phyloP scores from a whole-genome alignment of 2,888 invertebrate genomes.

The Pammene fasciana region DNA sequence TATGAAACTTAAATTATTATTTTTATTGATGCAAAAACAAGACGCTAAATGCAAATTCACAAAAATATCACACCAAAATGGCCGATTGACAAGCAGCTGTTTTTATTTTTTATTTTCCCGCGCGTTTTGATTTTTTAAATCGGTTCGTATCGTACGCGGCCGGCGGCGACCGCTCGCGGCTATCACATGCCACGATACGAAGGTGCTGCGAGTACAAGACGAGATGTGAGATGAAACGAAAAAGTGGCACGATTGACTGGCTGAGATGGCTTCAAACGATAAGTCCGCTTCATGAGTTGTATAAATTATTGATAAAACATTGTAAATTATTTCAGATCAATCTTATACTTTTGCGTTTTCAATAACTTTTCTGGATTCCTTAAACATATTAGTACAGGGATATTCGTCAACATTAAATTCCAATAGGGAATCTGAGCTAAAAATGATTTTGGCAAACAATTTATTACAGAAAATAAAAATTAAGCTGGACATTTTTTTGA shows the following conservation, averaged over 20 bases:
- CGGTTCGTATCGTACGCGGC: constrained; percentile 59
- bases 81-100: constrained; percentile 29
- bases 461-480: too few species aligned
- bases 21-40: background rate
- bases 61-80: constrained; percentile 22
- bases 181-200: constrained; percentile 77
- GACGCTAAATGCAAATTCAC: constrained; percentile 16
- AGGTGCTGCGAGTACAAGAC: constrained; percentile 48
- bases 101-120: constrained; percentile 53
- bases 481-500: too few species aligned
- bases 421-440: too few species aligned
- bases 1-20: background rate
- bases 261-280: constrained; percentile 23
- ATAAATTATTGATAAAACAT: constrained; percentile 5
- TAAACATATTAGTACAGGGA: too few species aligned
- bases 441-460: too few species aligned
- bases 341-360: too few species aligned
- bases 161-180: constrained; percentile 76
- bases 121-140: constrained; percentile 48
- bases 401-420: too few species aligned
- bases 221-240: constrained; percentile 34
- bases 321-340: too few species aligned
- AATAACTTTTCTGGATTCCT: too few species aligned
- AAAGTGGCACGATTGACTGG: constrained; percentile 33
- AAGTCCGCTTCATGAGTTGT: constrained; percentile 22